These are phyloP conservation scores for Ceratosolen fusciceps DNA, from an alignment of 1,140 invertebrate genomes.

Conservation along the genomic window DNA sequence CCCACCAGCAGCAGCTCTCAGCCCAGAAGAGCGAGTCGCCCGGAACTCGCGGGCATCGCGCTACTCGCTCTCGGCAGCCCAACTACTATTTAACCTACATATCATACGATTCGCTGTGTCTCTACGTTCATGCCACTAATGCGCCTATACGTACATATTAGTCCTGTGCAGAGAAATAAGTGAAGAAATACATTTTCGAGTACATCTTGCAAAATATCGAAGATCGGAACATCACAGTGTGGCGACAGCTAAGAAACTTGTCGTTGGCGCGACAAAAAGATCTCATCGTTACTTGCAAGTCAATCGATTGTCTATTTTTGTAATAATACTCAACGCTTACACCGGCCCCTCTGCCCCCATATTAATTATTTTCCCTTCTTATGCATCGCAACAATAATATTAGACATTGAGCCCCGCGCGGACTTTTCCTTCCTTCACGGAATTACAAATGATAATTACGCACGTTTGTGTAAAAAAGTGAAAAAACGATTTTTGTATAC, in stretches of 20 bases:
- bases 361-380: constrained; percentile 30
- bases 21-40: too few relatives aligned
- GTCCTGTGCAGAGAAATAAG: constrained; percentile 33
- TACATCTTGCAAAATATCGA: constrained; percentile 40
- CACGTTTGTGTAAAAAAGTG: constrained; percentile 44
- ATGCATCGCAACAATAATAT: constrained; percentile 55
- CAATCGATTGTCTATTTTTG: constrained; percentile 59
- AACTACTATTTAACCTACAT: constrained; percentile 20
- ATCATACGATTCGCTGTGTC: too few relatives aligned
- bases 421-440: constrained; percentile 42
- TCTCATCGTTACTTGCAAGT: constrained; percentile 55
- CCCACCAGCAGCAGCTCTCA: too few relatives aligned
- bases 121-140: too few relatives aligned
- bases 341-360: too few relatives aligned
- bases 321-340: constrained; percentile 60
- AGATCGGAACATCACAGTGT: constrained; percentile 48
- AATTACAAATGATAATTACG: constrained; percentile 37
- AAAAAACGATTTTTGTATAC: constrained; percentile 43
- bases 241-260: constrained; percentile 42
- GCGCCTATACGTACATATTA: too few relatives aligned
- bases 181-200: constrained; percentile 24
- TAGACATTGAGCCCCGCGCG: constrained; percentile 29
- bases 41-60: too few relatives aligned
- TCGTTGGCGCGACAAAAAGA: constrained; percentile 51
- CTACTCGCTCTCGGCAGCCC: too few relatives aligned